phyloP scores from a whole-genome alignment of 1,140 invertebrate genomes.

The Helicoverpa zea region DNA sequence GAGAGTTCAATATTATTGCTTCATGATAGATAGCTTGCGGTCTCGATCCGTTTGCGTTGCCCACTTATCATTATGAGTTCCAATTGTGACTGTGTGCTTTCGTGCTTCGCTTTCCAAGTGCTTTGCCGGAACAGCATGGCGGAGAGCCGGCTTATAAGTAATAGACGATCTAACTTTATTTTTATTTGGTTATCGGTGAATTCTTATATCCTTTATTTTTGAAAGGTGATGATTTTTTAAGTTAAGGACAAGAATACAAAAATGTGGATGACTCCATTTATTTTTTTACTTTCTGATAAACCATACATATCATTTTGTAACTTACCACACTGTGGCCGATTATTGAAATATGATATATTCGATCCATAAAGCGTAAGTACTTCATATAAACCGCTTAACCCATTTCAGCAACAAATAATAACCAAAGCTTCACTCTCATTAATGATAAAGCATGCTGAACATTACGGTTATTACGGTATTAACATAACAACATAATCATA shows the following conservation, averaged over 20 bases:
- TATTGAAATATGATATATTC: background rate
- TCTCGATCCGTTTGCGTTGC: slow-evolving; percentile 62
- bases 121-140: slow-evolving; percentile 12
- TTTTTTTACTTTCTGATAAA: too few species aligned
- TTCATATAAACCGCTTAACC: background rate
- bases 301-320: too few species aligned
- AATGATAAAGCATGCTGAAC: slow-evolving; percentile 35
- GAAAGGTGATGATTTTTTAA: too few species aligned
- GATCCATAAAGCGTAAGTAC: background rate
- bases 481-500: slow-evolving; percentile 57
- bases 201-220: too few species aligned
- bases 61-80: slow-evolving; percentile 60
- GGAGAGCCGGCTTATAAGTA: background rate
- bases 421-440: slow-evolving; percentile 23
- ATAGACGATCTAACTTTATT: background rate
- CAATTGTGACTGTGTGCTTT: slow-evolving; percentile 50
- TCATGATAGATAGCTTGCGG: slow-evolving; percentile 63
- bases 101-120: slow-evolving; percentile 49
- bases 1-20: slow-evolving; percentile 77
- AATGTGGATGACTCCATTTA: too few species aligned
- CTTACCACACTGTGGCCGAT: too few species aligned
- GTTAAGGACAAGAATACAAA: too few species aligned
- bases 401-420: slow-evolving; percentile 11
- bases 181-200: too few species aligned
- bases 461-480: slow-evolving; percentile 49